Conservation (phyloP, 2,797 vertebrate genomes). For the Gymnoscopelus microlampas region DNA sequence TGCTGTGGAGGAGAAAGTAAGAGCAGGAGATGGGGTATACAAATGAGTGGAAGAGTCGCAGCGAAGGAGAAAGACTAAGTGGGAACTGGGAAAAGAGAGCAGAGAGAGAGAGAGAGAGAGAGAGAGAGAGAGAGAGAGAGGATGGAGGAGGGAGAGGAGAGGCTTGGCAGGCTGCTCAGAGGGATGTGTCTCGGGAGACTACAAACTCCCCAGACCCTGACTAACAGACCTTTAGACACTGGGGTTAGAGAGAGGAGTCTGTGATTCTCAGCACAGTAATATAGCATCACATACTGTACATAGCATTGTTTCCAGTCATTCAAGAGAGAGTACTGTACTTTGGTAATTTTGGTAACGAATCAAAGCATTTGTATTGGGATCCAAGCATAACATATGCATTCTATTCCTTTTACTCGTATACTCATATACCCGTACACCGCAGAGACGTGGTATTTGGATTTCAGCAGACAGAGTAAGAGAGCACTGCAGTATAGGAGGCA, state of each 20-base stretch:
- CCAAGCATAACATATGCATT: not conserved
- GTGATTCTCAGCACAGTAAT: slow-evolving; percentile 35
- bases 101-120: slow-evolving; percentile 50
- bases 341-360: slow-evolving; percentile 21
- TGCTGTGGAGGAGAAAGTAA: slow-evolving; percentile 32
- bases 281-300: slow-evolving; percentile 39
- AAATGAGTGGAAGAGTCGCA: slow-evolving; percentile 27
- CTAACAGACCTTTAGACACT: slow-evolving; percentile 65
- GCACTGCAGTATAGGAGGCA: too few relatives aligned
- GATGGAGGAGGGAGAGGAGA: slow-evolving; percentile 64
- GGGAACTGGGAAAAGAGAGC: not conserved
- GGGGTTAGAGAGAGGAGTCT: slow-evolving; percentile 60
- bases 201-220: slow-evolving; percentile 71
- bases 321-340: slow-evolving; percentile 23
- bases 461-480: too few relatives aligned
- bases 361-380: not conserved
- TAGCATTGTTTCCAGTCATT: slow-evolving; percentile 31
- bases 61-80: slow-evolving; percentile 34
- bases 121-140: slow-evolving; percentile 45
- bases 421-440: not conserved
- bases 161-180: slow-evolving; percentile 78
- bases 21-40: slow-evolving; percentile 32
- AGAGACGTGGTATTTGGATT: too few relatives aligned
- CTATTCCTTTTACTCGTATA: not conserved
- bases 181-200: slow-evolving; percentile 75